A percentile compares a stretch with the other conserved stretches of the same genome.
phyloP scores from a whole-genome alignment of 2,888 invertebrate genomes.

The Cabera pusaria region DNA sequence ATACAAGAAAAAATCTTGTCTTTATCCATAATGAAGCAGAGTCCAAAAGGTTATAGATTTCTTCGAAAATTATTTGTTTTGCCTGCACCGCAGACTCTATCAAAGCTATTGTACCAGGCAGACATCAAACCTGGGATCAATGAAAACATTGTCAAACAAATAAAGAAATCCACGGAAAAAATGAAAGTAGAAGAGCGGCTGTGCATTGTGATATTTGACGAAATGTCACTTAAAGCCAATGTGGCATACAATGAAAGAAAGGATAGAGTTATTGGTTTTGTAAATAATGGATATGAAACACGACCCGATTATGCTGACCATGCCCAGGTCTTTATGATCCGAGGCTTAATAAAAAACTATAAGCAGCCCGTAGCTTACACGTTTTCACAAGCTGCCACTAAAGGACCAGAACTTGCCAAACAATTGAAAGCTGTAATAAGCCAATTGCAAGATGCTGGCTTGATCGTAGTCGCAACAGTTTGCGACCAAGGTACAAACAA shows the following conservation, averaged over 20 bases:
- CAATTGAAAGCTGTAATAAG: slow-evolving; percentile 30
- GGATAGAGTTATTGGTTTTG: slow-evolving; percentile 35
- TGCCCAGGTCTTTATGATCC: slow-evolving; percentile 35
- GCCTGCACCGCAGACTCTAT: too few species aligned
- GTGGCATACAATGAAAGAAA: slow-evolving; percentile 32
- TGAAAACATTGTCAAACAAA: slow-evolving; percentile 31
- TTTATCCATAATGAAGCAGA: not conserved
- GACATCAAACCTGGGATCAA: slow-evolving; percentile 29
- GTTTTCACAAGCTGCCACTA: slow-evolving; percentile 33
- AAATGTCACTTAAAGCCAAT: slow-evolving; percentile 34
- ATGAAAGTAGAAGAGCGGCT: slow-evolving; percentile 29
- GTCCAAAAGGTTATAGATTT: too few species aligned
- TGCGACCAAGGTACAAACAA: slow-evolving; percentile 39
- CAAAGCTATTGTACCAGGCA: not conserved
- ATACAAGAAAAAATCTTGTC: not conserved
- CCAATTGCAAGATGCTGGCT: slow-evolving; percentile 27
- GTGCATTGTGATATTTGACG: slow-evolving; percentile 36
- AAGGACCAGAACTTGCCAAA: slow-evolving; percentile 30
- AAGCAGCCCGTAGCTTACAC: slow-evolving; percentile 33
- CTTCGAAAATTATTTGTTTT: too few species aligned
- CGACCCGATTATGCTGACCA: slow-evolving; percentile 33
- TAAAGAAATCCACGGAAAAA: slow-evolving; percentile 24
- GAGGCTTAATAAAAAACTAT: slow-evolving; percentile 34
- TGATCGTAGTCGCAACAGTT: slow-evolving; percentile 34
- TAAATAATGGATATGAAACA: slow-evolving; percentile 23